Evolutionary conservation across 2,113 vertebrate species (phyloP), one percentile per base, ranked within the genome.

Genomic region (Propithecus coquereli): DNA sequence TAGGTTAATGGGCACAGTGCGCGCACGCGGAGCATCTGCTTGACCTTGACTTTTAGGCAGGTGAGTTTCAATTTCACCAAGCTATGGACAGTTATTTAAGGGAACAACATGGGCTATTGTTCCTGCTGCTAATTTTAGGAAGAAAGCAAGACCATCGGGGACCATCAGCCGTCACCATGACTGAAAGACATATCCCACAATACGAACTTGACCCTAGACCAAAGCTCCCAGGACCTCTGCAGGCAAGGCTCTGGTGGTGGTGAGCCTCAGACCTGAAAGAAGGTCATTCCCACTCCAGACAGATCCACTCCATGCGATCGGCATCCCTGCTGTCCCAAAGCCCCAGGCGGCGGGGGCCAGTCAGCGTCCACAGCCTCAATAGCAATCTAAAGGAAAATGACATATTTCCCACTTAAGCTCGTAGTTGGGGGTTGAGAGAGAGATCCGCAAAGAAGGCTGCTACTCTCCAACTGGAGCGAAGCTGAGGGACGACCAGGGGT

Each of bases 301-400:
- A 68, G 81, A 83, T 10, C 43, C 12, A 57, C n/a, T 45, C 13
- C 30, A 17, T 16, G 61, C 90, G 87, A 70, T 61, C 5, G 1
- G 40, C 12, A 0, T 90, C 65, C 66, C 45, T 2, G 0, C 93
- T 30, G 3, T 8, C n/a, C 61, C 0, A 0, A 90, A 87, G 70
- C 59, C 80, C 12, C 0, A 0, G 74, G 71, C 0, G 2, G 76
- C 80, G 6, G 18, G 0, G 66, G 95, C 95, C 94, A n/a, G 18
- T 86, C 87, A n/a, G 87, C 0, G 5, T 4, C 25, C 52, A 43
- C 76, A 54, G 84, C 90, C 47, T 96, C 87, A 18, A 0, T 65
- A 96, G 66, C 90, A 90, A 94, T 84, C 54, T 97, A 98, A 98
- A 95, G 88, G 97, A 95, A 97, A 97, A 98, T 98, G 95, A 91